Evolutionary conservation across 2,113 vertebrate genomes (phyloP).

Genomic region (Ictidomys tridecemlineatus): DNA sequence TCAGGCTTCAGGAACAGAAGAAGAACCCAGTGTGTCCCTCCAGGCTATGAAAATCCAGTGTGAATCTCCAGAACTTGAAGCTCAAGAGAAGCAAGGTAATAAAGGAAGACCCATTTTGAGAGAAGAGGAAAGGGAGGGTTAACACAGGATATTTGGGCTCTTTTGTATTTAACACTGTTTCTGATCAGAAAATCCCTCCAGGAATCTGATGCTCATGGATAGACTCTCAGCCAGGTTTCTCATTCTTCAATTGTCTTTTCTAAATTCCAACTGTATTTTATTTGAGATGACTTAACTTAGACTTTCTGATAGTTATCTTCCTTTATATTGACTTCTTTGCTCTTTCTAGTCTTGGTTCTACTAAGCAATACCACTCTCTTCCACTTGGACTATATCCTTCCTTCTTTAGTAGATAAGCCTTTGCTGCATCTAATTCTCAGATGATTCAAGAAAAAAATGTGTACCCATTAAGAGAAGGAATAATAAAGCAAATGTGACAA

Average conservation of each 20-base stretch:
- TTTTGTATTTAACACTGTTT: background rate
- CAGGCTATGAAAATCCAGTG: background rate
- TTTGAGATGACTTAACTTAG: background rate
- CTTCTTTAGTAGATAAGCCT: background rate
- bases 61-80: constrained; percentile 5
- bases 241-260: background rate
- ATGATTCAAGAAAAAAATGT: background rate
- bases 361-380: background rate
- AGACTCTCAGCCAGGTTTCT: background rate
- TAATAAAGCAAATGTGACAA: background rate
- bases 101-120: background rate
- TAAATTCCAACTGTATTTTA: background rate
- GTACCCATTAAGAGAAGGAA: background rate
- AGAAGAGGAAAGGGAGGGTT: background rate
- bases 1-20: constrained; percentile 4
- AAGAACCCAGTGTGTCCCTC: background rate
- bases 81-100: constrained; percentile 34
- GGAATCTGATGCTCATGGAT: background rate
- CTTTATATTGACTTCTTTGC: background rate
- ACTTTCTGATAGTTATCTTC: background rate
- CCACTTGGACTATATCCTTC: background rate
- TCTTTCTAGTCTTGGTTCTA: background rate
- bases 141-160: background rate
- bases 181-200: background rate
- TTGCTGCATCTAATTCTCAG: background rate